Evolutionary conservation across 1,140 invertebrate species (phyloP), one percentile per base, ranked within the genome.

Genomic region (Hermatobates lingyangjiaoensis): DNA sequence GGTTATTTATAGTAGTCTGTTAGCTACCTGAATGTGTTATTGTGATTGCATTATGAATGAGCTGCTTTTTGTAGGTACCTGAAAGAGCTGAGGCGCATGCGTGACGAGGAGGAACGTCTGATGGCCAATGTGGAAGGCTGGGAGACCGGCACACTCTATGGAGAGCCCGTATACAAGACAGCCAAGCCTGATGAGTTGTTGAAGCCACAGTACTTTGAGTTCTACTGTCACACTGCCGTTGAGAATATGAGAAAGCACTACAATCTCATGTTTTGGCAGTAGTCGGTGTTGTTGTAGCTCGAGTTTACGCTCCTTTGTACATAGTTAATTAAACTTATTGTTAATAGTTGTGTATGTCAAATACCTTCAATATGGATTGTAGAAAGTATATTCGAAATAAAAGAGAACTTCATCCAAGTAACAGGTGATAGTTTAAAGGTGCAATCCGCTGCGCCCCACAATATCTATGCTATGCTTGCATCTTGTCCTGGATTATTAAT

Each of bases 101-200:
- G 86, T 18, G 86, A 92, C 47, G 80, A 81, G 51, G 89, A 95
- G 67, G 73, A 72, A 39, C 74, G 86, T 53, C 68, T 94, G 10
- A 94, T 93, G 90, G 77, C 77, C 52, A 76, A 91, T 66, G 83
- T 88, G 2, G 78, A 80, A 52, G 84, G 83, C 59, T 94, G 90
- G 90, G 77, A 80, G 68, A 79, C 86, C 23, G 89, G 89, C 15
- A 93, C 84, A 4, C 83, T 75, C 60, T 89, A 80, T 58, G 87
- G 87, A 10, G 79, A 88, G 63, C 80, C 79, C 42, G 66, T 92
- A 27, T 93, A 74, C 67, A 79, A 80, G 62, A 69, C 59, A 34
- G 12, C 54, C 10, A 60, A 64, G 4, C 57, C 66, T 25, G 67
- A 74, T 54, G 68, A 71, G 4, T 71, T 83, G 15, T 63, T 80